Percentiles rank a stretch among this genome's conserved stretches.
Evolutionary conservation across 1,140 invertebrate species (phyloP).

Genomic region (Drusus annulatus): DNA sequence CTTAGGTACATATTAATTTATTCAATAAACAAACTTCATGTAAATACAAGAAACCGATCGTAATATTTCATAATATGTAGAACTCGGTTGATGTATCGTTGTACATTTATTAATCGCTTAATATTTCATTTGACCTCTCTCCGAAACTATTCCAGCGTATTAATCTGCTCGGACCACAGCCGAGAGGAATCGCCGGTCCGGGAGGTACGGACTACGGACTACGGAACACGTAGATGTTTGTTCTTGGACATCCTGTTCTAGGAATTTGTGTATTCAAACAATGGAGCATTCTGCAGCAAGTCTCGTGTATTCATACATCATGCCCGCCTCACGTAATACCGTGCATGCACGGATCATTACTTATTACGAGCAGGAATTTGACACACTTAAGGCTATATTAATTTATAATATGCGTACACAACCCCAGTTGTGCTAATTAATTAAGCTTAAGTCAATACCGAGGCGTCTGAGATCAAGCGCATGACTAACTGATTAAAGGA

Average conservation of each 20-base stretch:
- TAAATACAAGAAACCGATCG: constrained; percentile 17
- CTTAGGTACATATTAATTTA: constrained; percentile 18
- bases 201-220: constrained; percentile 44
- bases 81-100: constrained; percentile 46
- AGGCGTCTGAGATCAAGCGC: neutral
- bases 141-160: constrained; percentile 40
- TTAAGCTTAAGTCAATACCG: neutral
- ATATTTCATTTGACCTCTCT: constrained; percentile 56
- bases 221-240: too few relatives aligned
- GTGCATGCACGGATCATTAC: neutral
- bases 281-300: neutral
- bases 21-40: constrained; percentile 35
- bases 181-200: constrained; percentile 53
- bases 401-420: neutral
- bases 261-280: constrained; percentile 8
- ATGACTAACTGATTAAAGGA: neutral
- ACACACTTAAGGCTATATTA: neutral
- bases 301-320: too few relatives aligned
- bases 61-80: constrained; percentile 41
- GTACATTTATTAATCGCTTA: constrained; percentile 57
- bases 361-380: neutral
- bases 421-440: neutral
- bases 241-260: constrained; percentile 3
- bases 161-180: constrained; percentile 46
- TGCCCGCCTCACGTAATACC: too few relatives aligned